Conservation (phyloP, 2,888 invertebrate species). For the Sminthurinus aureus region DNA sequence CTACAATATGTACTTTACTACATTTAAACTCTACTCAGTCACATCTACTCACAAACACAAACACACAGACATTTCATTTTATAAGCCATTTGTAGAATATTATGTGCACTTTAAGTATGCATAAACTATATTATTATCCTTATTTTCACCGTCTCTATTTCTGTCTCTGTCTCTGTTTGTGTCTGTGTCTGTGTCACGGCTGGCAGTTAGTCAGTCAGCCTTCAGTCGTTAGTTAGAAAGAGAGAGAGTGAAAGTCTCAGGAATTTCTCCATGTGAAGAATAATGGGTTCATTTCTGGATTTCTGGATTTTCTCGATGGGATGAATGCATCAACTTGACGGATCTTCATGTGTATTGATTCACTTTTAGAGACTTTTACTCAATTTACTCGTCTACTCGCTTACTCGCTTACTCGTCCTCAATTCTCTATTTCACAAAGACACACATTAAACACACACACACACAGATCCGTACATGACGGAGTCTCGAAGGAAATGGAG, state of each 20-base stretch:
- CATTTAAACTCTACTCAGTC: no score
- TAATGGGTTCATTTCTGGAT: conserved; percentile 5
- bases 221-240: no score
- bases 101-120: no score
- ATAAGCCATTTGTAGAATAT: not conserved
- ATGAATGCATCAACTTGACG: conserved; percentile 25
- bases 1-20: not conserved
- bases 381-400: not conserved
- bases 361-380: not conserved
- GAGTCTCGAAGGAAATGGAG: not conserved
- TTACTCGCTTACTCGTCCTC: not conserved
- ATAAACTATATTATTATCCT: not conserved
- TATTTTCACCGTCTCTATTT: not conserved
- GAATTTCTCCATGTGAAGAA: conserved; percentile 20
- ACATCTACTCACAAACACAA: no score
- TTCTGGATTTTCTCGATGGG: not conserved
- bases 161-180: conserved; percentile 6
- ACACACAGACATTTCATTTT: conserved; percentile 6
- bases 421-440: not conserved
- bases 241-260: not conserved
- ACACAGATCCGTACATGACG: not conserved
- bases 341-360: conserved; percentile 26
- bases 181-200: not conserved
- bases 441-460: not conserved
- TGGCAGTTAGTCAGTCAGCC: no score